Conservation (phyloP, 2,797 vertebrate genomes). For the Labeo calbasu region DNA sequence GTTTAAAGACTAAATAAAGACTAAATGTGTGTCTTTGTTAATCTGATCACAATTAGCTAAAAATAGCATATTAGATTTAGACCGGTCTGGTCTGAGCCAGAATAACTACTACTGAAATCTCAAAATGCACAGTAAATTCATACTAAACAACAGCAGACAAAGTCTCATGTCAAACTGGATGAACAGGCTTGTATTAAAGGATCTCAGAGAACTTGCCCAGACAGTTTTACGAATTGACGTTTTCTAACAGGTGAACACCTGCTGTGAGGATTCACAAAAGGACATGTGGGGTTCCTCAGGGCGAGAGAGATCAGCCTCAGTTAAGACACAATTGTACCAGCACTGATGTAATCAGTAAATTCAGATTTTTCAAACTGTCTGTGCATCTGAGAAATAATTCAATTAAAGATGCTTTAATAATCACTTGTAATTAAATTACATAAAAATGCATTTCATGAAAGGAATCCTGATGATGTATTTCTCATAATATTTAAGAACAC, state of each 20-base stretch:
- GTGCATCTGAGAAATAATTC: not conserved
- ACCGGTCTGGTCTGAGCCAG: not conserved
- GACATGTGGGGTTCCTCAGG: conserved; percentile 14
- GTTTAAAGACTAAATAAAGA: not conserved
- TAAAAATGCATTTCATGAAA: not conserved
- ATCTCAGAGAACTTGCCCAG: conserved; percentile 59
- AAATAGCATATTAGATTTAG: not conserved
- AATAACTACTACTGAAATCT: not conserved
- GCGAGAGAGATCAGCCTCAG: conserved; percentile 6
- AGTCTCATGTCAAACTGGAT: conserved; percentile 57
- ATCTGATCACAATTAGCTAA: not conserved
- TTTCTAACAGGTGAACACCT: conserved; percentile 49
- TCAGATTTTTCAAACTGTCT: not conserved
- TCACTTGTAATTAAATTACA: not conserved
- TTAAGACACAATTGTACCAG: conserved; percentile 11
- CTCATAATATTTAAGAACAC: conserved; percentile 16
- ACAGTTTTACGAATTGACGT: conserved; percentile 34
- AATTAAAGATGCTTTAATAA: not conserved
- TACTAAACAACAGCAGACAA: not conserved
- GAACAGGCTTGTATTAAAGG: conserved; percentile 56
- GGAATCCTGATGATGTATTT: not conserved
- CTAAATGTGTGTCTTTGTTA: not conserved
- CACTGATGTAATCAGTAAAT: conserved; percentile 15
- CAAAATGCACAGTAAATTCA: conserved; percentile 14
- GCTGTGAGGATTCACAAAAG: conserved; percentile 42